Conservation (phyloP, 2,113 vertebrate species). For the Vireo altiloquus region DNA sequence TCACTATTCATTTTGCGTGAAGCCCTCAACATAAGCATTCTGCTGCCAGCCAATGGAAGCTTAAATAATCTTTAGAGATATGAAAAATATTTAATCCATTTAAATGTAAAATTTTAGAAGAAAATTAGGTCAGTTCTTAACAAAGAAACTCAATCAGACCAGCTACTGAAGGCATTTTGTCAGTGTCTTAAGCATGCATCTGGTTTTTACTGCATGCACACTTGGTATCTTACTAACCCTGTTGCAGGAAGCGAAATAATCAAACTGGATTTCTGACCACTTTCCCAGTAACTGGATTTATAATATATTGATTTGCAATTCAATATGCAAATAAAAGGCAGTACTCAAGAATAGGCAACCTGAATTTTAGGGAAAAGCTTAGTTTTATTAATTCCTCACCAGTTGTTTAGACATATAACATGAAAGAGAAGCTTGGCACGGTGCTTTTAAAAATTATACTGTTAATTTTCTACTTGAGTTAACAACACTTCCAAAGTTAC, state of each 20-base stretch:
- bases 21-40: not conserved
- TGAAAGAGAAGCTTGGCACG: not conserved
- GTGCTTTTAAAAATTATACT: not conserved
- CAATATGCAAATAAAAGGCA: too few species aligned
- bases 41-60: fast-evolving
- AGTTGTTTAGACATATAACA: not conserved
- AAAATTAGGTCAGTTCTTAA: not conserved
- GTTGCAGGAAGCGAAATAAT: not conserved
- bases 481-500: not conserved
- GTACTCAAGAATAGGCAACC: not conserved
- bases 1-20: not conserved
- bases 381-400: not conserved
- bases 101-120: not conserved
- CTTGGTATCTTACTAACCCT: not conserved
- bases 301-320: too few species aligned
- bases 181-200: not conserved
- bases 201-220: fast-evolving
- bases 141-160: not conserved
- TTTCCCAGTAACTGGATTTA: too few species aligned
- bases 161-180: not conserved
- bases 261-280: not conserved
- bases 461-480: not conserved
- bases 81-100: not conserved
- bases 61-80: not conserved
- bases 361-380: not conserved